Evolutionary conservation across 2,113 vertebrate genomes (phyloP).

Genomic region (Otis tarda): DNA sequence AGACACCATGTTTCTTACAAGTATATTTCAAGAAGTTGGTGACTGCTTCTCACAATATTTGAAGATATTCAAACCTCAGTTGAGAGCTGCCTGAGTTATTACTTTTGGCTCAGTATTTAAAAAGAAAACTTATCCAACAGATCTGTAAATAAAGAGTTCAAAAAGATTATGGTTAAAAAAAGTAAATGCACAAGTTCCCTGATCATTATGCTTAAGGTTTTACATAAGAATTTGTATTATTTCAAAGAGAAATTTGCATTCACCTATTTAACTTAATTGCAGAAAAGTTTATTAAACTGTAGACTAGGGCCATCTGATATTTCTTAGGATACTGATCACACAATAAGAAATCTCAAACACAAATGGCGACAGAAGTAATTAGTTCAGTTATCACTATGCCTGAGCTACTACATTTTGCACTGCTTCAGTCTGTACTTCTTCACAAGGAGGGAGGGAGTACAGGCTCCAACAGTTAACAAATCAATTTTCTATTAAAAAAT

Average conservation of each 20-base stretch:
- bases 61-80: neutral
- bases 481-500: neutral
- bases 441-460: neutral
- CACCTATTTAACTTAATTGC: neutral
- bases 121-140: neutral
- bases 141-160: neutral
- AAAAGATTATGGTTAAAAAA: neutral
- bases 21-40: neutral
- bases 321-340: neutral
- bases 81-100: neutral
- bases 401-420: neutral
- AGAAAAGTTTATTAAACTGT: neutral
- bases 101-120: neutral
- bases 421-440: neutral
- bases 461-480: neutral
- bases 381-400: neutral
- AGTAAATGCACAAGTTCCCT: slow-evolving; percentile 52
- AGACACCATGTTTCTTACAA: neutral
- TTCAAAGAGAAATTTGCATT: neutral
- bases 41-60: neutral
- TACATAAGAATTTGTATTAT: neutral
- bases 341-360: neutral
- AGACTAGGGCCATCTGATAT: neutral
- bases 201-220: neutral
- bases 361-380: neutral